Percentiles rank a stretch among this genome's conserved stretches.
These are phyloP conservation scores for Limnothrissa miodon DNA, from an alignment of 2,113 vertebrate genomes.

Conservation along the genomic window DNA sequence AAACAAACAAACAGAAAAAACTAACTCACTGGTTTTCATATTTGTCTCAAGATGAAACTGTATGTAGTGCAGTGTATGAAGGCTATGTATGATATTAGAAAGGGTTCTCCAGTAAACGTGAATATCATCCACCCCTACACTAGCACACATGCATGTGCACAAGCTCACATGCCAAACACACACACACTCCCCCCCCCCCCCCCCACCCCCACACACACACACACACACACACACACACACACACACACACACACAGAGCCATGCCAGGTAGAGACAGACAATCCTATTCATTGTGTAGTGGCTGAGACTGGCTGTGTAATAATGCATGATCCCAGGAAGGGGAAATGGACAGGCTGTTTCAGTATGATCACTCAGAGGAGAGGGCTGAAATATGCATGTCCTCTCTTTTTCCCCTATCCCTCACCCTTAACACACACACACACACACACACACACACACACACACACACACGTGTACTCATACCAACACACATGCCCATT, in stretches of 20 bases:
- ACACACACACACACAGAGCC: background rate
- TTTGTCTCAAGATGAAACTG: too few species aligned
- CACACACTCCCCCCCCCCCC: too few species aligned
- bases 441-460: background rate
- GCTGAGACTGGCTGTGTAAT: background rate
- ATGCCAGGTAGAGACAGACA: background rate
- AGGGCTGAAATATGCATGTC: background rate
- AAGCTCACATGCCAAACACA: too few species aligned
- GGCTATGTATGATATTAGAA: too few species aligned
- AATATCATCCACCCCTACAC: too few species aligned
- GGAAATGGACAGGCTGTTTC: background rate
- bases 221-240: background rate
- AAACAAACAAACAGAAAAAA: too few species aligned
- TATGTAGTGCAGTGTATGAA: too few species aligned
- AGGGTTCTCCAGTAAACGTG: too few species aligned
- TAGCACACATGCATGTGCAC: too few species aligned
- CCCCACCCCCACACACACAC: background rate
- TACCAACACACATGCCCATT: background rate
- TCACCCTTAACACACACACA: background rate
- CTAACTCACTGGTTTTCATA: too few species aligned
- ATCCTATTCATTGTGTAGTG: background rate
- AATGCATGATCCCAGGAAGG: background rate
- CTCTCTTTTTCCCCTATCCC: constrained; percentile 8
- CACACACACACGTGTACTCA: background rate
- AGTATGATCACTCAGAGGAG: background rate